Percentiles rank a stretch among this genome's conserved stretches.
These are phyloP conservation scores for Dicerorhinus sumatrensis DNA, from an alignment of 2,113 vertebrate species.

Conservation along the genomic window DNA sequence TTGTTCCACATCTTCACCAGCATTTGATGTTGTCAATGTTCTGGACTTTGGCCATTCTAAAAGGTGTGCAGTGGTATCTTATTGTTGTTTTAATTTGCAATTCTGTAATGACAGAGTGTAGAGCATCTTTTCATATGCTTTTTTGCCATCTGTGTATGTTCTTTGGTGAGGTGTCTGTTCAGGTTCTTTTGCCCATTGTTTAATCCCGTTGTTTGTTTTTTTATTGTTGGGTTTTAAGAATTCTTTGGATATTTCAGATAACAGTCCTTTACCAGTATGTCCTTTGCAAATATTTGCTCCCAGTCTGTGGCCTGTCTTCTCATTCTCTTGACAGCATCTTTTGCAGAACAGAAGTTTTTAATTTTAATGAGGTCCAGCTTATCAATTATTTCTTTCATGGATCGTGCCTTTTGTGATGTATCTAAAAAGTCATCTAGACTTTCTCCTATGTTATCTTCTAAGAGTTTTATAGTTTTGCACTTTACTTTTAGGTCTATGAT, in stretches of 20 bases:
- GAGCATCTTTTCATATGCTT: neutral
- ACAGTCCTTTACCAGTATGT: neutral
- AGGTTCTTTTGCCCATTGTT: neutral
- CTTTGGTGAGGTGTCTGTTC: neutral
- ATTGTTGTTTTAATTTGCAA: neutral
- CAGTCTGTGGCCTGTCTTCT: neutral
- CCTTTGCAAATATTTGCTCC: neutral
- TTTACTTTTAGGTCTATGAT: neutral
- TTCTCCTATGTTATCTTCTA: neutral
- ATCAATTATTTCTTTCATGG: neutral
- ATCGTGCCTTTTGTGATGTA: neutral
- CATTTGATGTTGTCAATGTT: too few relatives aligned
- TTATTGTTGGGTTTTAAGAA: neutral
- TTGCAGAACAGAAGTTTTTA: neutral
- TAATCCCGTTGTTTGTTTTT: neutral
- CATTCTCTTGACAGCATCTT: neutral
- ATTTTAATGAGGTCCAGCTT: neutral
- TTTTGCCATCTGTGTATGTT: neutral
- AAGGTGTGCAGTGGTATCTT: neutral
- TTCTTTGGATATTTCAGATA: neutral
- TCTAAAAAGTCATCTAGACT: neutral
- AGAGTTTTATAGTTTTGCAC: neutral
- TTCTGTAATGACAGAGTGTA: neutral
- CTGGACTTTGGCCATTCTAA: neutral
- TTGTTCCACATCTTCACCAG: too few relatives aligned